Evolutionary conservation across 2,888 invertebrate genomes (phyloP), one percentile per base, ranked within the genome.

Genomic region (Ormyrus nitidulus): DNA sequence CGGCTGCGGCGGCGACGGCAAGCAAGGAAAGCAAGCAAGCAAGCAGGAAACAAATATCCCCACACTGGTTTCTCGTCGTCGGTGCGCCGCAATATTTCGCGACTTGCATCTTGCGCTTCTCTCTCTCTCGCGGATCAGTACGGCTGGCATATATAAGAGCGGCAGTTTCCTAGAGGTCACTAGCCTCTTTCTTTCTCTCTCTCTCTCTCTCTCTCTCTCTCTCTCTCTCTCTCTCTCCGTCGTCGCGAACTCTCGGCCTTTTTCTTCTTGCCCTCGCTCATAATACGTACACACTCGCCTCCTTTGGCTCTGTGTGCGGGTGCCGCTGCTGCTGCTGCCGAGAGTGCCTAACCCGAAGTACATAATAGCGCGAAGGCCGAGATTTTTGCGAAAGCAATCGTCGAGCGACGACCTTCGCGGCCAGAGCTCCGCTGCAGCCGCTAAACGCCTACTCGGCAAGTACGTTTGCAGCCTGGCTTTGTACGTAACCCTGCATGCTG

Each of bases 131-230:
- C 19, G 69, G 64, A 77, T 77, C 70, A 77, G 75, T 79, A 82
- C 59, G 70, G 58, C 77, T 69, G 59, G 53, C 59, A 54, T 44
- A 49, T 46, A 56, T 11, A 10, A 44, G 6, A 34, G 10, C 0
- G 8, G 75, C 72, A 79, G 68, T 79, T 81, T 81, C 69, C 78
- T 85, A 88, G 87, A 86, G 88, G 89, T 89, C 89, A 89, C 89
- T 89, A 89, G 87, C 81, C 81, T 83, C 81, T 80, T 65, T 64
- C 66, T 34, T 1, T 34, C 34, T 34, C 34, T 34, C 34, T 34
- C 34, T 34, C 34, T 34, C 34, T 34, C 34, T 34, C 34, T 34
- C 34, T 83, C 81, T 80, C 62, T 64, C 66, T 34, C 34, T 34
- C 34, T 34, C 34, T 34, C 34, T 34, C 34, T 34, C 34, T 34